Conservation (phyloP, 2,113 vertebrate genomes). For the Sturnus vulgaris region DNA sequence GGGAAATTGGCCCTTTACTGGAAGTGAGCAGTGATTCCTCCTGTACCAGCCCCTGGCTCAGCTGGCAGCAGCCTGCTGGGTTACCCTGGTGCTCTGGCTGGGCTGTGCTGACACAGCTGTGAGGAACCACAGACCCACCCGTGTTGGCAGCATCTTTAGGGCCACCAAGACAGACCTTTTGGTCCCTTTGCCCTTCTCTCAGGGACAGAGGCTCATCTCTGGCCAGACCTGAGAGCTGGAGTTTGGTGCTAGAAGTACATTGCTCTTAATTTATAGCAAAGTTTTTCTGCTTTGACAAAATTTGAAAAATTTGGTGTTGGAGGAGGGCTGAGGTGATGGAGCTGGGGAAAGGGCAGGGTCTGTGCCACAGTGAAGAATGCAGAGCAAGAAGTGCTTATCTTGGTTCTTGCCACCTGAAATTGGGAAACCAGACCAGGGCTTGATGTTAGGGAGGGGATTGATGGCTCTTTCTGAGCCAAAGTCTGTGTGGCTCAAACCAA, state of each 20-base stretch:
- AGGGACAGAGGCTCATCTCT: fast-evolving
- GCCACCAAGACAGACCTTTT: not conserved
- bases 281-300: not conserved
- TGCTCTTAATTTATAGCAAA: not conserved
- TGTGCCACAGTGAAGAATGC: not conserved
- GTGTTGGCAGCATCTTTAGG: not conserved
- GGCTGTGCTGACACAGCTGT: not conserved
- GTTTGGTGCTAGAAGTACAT: fast-evolving
- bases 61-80: not conserved
- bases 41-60: not conserved
- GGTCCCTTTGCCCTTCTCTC: fast-evolving
- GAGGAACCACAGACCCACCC: not conserved
- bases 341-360: not conserved
- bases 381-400: not conserved
- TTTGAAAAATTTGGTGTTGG: not conserved
- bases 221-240: fast-evolving
- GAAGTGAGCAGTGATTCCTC: not conserved
- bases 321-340: not conserved
- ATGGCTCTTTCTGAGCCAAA: not conserved
- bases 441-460: not conserved
- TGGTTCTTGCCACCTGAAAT: not conserved
- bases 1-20: conserved; percentile 25
- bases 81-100: not conserved
- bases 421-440: not conserved
- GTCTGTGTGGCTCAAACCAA: not conserved